Evolutionary conservation across 2,113 vertebrate genomes (phyloP), one percentile per base, ranked within the genome.

Genomic region (Corapipo altera): DNA sequence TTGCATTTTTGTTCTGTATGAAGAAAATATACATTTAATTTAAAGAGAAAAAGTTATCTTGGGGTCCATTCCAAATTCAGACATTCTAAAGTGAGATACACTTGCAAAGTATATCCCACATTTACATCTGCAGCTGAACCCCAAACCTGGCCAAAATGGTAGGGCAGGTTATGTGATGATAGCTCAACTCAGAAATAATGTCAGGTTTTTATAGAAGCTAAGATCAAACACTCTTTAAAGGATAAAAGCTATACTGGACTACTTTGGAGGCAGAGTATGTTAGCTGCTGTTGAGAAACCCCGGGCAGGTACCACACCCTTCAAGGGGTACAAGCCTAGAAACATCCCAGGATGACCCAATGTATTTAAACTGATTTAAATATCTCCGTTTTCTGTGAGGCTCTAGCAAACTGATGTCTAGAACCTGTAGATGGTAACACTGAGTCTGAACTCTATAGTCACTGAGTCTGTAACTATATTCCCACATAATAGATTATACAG

Each of bases 141-240:
- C 69, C 66, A 61, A 28, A 84, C 6, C 11, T 73, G 44, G 24
- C 44, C 9, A 43, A 64, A 69, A 59, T 16, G 3, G 4, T 15
- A 1, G 18, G 1, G 1, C 1, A 3, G 2, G 11, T 28, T 43
- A 13, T 16, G 5, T 70, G 70, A 58, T 37, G 30, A 35, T 55
- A 54, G 20, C 9, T 13, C 24, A 32, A 37, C 12, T 58, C 64
- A 66, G 58, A 13, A 94, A 57, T 39, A 74, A 37, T 7, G 9
- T 7, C 6, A 41, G 2, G 12, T 58, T 51, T 87, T 66, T 48
- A 35, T 2, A 58, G 41, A 70, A 79, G 26, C 9, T 27, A 43
- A 69, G 23, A 33, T 69, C 44, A 26, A 65, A 14, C 10, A 12
- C 22, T 32, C 62, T 69, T 72, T 8, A 2, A 28, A 70, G 21